phyloP scores from a whole-genome alignment of 1,140 invertebrate species.

The Carposina sasakii region DNA sequence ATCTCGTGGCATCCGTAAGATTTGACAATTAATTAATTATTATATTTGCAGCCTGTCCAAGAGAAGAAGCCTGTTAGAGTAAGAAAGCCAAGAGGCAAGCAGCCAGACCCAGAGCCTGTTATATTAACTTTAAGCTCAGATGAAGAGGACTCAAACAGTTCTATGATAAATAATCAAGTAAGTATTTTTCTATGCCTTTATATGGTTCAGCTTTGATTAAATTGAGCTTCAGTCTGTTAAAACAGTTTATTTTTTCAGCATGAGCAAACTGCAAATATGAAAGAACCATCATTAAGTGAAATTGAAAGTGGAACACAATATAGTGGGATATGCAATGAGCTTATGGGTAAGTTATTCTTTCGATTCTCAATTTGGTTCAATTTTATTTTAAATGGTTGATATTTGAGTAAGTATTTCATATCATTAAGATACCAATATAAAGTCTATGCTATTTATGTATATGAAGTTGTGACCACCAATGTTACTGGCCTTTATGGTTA shows the following conservation, averaged over 20 bases:
- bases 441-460: no score
- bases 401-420: no score
- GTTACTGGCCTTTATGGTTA: no score
- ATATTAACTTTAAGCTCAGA: conserved; percentile 78
- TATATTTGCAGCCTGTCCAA: conserved; percentile 19
- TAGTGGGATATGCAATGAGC: conserved; percentile 48
- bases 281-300: conserved; percentile 59
- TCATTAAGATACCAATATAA: no score
- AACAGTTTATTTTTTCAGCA: conserved; percentile 36
- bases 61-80: conserved; percentile 55
- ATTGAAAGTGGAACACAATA: conserved; percentile 56
- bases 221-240: background rate
- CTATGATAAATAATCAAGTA: conserved; percentile 53
- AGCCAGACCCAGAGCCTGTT: conserved; percentile 75
- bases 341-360: no score
- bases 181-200: conserved; percentile 7
- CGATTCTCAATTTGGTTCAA: no score
- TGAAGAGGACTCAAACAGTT: conserved; percentile 74
- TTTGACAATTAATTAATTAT: no score
- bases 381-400: no score
- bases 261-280: conserved; percentile 47
- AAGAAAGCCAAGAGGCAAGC: conserved; percentile 58
- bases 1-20: no score
- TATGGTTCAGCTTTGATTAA: background rate
- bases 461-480: no score